Base-by-base conservation (phyloP, 2,888 invertebrate genomes). In the Agrotis clavis region DNA sequence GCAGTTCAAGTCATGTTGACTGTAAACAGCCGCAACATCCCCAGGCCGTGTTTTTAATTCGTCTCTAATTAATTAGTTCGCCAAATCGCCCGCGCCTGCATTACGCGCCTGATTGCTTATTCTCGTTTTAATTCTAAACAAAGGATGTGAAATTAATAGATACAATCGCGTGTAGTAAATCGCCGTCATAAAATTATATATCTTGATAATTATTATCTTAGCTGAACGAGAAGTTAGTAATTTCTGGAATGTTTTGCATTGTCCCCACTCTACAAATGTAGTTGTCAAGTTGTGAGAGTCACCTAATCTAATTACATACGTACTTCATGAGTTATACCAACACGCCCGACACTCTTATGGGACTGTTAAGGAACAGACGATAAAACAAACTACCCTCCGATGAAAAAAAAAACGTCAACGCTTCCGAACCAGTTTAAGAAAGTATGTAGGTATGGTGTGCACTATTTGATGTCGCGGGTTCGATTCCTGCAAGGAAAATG, bases 61-160 rank as follows among this genome's bases (percentile, higher is more conserved):
- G 18, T 59, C n/a, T 59, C 18, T 59, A 25, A 48, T 77, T 59
- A 25, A 48, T 77, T 35, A 51, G 25, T 19, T n/a, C 64, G 25
- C 63, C 59, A 53, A 50, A 51, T 21, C 51, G 30, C 45, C 45
- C 3, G 61, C 51, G 30, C 45, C 45, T 3, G 61, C 16, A 41
- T 13, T 50, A 60, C 25, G 62, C 53, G 68, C 63, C 5, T 75
- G 67, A 67, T 63, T 81, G 19, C 19, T 41, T 59, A 30, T 75
- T 68, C 63, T 81, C 54, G 41, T 47, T 74, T 13, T 41, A 77
- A 86, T 47, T 75, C 21, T 51, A 77, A 85, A 89, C 87, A 87
- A 89, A 88, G 77, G 82, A 79, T 82, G 77, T 83, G 84, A 82
- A 84, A 84, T 86, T 70, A 86, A 83, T 50, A 30, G 41, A 67